Conservation (phyloP, 2,797 vertebrate species). For the Zenarchopterus dispar region DNA sequence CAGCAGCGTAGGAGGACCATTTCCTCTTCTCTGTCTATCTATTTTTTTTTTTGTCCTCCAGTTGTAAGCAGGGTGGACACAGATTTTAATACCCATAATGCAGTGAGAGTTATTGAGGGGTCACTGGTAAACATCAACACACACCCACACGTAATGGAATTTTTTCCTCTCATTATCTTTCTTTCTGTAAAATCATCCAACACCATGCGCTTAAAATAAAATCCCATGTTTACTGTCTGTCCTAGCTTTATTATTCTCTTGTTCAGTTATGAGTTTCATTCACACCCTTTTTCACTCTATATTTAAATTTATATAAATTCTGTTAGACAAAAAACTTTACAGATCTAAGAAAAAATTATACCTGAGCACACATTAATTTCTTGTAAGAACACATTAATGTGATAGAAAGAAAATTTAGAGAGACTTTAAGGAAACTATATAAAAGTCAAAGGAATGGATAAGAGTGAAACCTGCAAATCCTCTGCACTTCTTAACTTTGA, state of each 20-base stretch:
- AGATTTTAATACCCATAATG: constrained; percentile 73
- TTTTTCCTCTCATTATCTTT: constrained; percentile 1
- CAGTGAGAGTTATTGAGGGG: constrained; percentile 58
- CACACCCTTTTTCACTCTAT: not conserved
- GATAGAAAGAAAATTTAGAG: too few species aligned
- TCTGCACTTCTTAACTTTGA: constrained; percentile 20
- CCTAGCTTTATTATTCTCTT: not conserved
- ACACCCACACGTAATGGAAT: constrained; percentile 23
- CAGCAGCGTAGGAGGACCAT: constrained; percentile 48
- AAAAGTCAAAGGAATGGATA: not conserved
- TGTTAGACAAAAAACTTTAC: too few species aligned
- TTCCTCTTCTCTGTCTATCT: constrained; percentile 51
- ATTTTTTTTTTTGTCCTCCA: not conserved
- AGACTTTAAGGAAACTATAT: too few species aligned
- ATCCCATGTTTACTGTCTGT: not conserved
- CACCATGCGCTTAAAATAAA: constrained; percentile 1
- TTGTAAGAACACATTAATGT: too few species aligned
- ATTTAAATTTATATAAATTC: too few species aligned
- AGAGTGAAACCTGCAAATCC: constrained; percentile 15
- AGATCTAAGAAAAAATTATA: too few species aligned
- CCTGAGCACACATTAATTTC: too few species aligned
- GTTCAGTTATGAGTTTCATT: not conserved
- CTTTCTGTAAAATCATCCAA: constrained; percentile 3
- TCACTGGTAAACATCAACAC: constrained; percentile 33
- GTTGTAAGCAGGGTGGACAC: constrained; percentile 58